phyloP scores from a whole-genome alignment of 2,797 vertebrate species.

The Chromis chromis region DNA sequence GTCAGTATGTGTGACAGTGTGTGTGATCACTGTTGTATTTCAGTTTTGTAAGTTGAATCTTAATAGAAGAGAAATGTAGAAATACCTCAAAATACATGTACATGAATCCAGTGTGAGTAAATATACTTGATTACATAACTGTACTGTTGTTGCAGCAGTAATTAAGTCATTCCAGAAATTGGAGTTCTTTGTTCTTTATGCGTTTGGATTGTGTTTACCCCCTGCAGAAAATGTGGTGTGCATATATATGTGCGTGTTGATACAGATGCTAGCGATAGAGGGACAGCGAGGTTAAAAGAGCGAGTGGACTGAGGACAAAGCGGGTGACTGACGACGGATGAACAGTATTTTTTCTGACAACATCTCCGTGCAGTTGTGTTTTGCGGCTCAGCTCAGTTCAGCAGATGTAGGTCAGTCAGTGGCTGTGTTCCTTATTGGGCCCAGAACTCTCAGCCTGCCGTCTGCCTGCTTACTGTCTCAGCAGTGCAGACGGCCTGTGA shows the following conservation, averaged over 20 bases:
- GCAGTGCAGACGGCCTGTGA: constrained; percentile 69
- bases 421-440: constrained; percentile 53
- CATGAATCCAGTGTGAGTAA: too few relatives aligned
- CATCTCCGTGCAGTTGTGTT: constrained; percentile 34
- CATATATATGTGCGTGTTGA: not conserved
- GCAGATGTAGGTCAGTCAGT: constrained; percentile 74
- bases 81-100: too few relatives aligned
- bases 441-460: constrained; percentile 44
- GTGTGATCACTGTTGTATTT: too few relatives aligned
- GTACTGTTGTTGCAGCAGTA: not conserved
- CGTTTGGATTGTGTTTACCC: not conserved
- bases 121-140: not conserved
- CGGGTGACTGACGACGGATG: constrained; percentile 32
- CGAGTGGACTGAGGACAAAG: constrained; percentile 18
- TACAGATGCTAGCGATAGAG: not conserved
- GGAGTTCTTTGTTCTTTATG: not conserved
- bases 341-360: constrained; percentile 30
- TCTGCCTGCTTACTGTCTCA: constrained; percentile 58
- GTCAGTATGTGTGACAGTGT: too few relatives aligned
- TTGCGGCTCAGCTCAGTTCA: constrained; percentile 38
- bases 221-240: not conserved
- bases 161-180: not conserved
- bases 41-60: too few relatives aligned
- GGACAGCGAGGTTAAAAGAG: not conserved
- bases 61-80: not conserved